phyloP scores from a whole-genome alignment of 1,140 invertebrate species.

The Aphidius ervi region DNA sequence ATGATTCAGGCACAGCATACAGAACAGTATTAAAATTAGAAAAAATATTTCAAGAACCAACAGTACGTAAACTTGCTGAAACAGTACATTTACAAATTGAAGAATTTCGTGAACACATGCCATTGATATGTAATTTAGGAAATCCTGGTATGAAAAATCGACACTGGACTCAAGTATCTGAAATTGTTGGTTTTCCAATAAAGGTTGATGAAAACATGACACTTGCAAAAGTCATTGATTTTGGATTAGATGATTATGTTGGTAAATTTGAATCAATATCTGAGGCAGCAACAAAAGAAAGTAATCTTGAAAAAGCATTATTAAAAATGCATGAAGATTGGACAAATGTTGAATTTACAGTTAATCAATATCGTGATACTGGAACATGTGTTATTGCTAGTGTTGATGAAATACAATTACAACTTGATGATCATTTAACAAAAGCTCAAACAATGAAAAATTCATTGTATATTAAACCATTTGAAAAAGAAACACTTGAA shows the following conservation, averaged over 20 bases:
- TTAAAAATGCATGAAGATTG: constrained; percentile 91
- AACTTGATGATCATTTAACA: constrained; percentile 93
- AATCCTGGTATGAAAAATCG: constrained; percentile 90
- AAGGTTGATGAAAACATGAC: constrained; percentile 80
- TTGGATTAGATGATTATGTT: constrained; percentile 86
- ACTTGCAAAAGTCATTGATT: constrained; percentile 87
- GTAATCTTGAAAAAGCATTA: constrained; percentile 84
- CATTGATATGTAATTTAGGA: constrained; percentile 85
- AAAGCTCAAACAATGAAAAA: constrained; percentile 98
- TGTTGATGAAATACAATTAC: constrained; percentile 92
- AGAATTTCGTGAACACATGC: constrained; percentile 85
- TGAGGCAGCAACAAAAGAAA: constrained; percentile 93
- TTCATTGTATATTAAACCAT: constrained; percentile 94
- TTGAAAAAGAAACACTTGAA: constrained; percentile 71
- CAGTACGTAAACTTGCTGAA: constrained; percentile 60
- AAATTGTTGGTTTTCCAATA: constrained; percentile 91
- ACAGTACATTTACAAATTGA: constrained; percentile 74
- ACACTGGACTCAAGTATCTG: constrained; percentile 95
- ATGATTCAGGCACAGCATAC: constrained; percentile 75
- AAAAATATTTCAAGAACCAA: constrained; percentile 74
- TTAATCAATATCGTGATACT: constrained; percentile 79
- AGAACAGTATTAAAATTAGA: constrained; percentile 84
- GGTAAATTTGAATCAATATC: constrained; percentile 89
- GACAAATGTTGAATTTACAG: constrained; percentile 79
- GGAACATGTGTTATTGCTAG: constrained; percentile 87